phyloP scores from a whole-genome alignment of 2,888 invertebrate species.

The Hyposoter didymator region DNA sequence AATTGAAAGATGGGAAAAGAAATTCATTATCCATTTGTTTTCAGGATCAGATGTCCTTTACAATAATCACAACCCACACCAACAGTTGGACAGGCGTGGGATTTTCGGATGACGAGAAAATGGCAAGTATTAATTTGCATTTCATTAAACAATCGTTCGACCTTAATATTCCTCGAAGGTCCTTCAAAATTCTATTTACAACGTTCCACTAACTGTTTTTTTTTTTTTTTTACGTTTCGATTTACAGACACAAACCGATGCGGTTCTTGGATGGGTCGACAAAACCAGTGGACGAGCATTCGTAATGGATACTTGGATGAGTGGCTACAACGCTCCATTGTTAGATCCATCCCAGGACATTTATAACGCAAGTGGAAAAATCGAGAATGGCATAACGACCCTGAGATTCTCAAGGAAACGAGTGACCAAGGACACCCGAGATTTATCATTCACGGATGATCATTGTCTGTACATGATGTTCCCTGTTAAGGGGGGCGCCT shows the following conservation, averaged over 20 bases:
- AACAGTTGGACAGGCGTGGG: constrained; percentile 96
- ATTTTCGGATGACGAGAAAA: constrained; percentile 93
- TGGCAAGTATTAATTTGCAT: constrained; percentile 86
- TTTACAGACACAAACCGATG: constrained; percentile 92
- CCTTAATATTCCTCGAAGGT: neutral
- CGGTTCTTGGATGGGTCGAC: constrained; percentile 95
- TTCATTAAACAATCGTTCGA: neutral
- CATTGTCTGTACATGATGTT: constrained; percentile 95
- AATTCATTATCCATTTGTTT: constrained; percentile 47
- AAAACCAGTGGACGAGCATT: constrained; percentile 90
- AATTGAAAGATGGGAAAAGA: constrained; percentile 1
- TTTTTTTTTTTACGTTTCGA: constrained; percentile 5
- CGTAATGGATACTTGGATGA: constrained; percentile 95
- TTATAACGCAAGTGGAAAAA: constrained; percentile 88
- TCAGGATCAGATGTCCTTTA: constrained; percentile 91
- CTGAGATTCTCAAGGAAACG: constrained; percentile 92
- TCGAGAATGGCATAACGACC: constrained; percentile 91
- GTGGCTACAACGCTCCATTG: constrained; percentile 91
- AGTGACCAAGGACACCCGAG: constrained; percentile 90
- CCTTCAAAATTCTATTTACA: neutral
- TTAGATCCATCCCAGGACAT: constrained; percentile 91
- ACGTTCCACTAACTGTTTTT: neutral
- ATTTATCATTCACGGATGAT: constrained; percentile 92
- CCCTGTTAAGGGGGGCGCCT: constrained; percentile 92
- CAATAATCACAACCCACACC: constrained; percentile 91